phyloP scores from a whole-genome alignment of 2,888 invertebrate species.

The Leucophora obtusa region DNA sequence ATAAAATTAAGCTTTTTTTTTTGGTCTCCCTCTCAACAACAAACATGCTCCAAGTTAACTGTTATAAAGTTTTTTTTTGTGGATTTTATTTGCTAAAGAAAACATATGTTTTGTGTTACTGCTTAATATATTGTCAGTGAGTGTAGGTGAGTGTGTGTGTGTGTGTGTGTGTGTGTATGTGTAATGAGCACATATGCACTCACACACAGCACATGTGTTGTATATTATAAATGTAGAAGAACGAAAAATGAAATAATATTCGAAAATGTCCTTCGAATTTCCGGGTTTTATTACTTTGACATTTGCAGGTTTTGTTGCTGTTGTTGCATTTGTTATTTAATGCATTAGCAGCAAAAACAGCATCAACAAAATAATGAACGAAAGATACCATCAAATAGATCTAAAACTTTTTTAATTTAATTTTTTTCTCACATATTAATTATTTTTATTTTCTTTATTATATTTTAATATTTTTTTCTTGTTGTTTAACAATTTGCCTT shows the following conservation, averaged over 20 bases:
- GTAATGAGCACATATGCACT: too few relatives aligned
- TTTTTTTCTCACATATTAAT: neutral
- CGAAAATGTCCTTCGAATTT: slow-evolving; percentile 77
- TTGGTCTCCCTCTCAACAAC: slow-evolving; percentile 3
- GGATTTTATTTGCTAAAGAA: slow-evolving; percentile 44
- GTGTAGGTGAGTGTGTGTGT: neutral
- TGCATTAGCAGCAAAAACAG: slow-evolving; percentile 3
- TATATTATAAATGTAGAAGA: neutral
- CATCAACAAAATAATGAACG: neutral
- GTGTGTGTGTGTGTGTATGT: neutral
- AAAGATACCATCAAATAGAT: neutral
- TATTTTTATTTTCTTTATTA: neutral
- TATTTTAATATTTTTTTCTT: neutral
- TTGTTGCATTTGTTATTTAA: neutral
- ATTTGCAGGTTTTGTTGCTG: slow-evolving; percentile 68
- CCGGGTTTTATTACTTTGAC: slow-evolving; percentile 77
- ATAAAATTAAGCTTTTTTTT: slow-evolving; percentile 7
- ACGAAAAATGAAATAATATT: slow-evolving; percentile 57
- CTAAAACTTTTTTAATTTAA: too few relatives aligned
- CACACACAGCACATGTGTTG: too few relatives aligned
- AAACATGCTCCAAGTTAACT: slow-evolving; percentile 10
- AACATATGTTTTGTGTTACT: slow-evolving; percentile 51
- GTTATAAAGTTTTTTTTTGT: slow-evolving; percentile 39
- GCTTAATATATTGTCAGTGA: slow-evolving; percentile 18
- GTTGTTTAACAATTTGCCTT: neutral